Conservation (phyloP, 2,888 invertebrate species). For the Alviniconcha strummeri region DNA sequence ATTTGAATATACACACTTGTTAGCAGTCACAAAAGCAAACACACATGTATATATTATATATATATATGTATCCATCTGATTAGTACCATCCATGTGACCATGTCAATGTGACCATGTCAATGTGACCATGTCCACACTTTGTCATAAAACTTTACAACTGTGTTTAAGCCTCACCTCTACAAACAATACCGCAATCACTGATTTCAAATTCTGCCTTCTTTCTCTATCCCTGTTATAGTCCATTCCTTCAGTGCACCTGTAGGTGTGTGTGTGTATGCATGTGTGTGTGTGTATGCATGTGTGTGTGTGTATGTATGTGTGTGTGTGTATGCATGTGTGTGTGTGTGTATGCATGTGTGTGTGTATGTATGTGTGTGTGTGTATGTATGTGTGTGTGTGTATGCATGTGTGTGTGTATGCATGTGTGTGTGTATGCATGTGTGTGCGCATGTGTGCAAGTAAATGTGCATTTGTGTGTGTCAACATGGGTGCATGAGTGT, state of each 20-base stretch:
- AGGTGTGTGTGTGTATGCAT: background rate
- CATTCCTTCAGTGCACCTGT: background rate
- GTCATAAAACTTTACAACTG: too few species aligned
- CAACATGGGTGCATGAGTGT: background rate
- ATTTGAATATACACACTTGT: too few species aligned
- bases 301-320: slow-evolving; percentile 8
- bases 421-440: slow-evolving; percentile 16
- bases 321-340: background rate
- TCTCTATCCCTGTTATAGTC: too few species aligned
- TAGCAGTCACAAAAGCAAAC: too few species aligned
- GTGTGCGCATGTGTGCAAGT: background rate
- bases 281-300: background rate
- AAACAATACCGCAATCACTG: too few species aligned
- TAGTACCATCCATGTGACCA: too few species aligned
- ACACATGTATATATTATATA: too few species aligned
- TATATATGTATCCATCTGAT: too few species aligned
- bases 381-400: background rate
- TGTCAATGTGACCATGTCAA: too few species aligned
- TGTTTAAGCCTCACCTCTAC: too few species aligned
- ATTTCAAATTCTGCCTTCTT: too few species aligned
- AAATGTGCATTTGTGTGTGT: background rate
- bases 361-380: background rate
- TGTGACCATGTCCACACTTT: too few species aligned
- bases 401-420: slow-evolving; percentile 22
- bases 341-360: slow-evolving; percentile 1